Conservation (phyloP, 2,888 invertebrate genomes). For the Pammene fasciana region DNA sequence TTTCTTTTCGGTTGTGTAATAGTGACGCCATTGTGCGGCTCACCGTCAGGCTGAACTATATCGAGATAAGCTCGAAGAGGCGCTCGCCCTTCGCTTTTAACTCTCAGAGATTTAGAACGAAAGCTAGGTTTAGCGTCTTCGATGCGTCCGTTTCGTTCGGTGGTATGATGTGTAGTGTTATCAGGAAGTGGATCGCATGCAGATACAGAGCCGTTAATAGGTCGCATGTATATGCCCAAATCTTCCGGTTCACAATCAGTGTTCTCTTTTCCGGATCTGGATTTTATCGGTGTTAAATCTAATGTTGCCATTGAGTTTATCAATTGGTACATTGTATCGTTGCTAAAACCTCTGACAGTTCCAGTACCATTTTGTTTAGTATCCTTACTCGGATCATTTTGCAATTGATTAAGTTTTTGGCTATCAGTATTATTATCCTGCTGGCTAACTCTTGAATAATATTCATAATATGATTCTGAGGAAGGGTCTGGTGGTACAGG, state of each 20-base stretch:
- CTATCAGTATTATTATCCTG: conserved; percentile 79
- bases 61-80: conserved; percentile 75
- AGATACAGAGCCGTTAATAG: conserved; percentile 74
- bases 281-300: conserved; percentile 72
- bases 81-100: conserved; percentile 79
- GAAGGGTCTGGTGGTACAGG: conserved; percentile 76
- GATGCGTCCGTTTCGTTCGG: conserved; percentile 72
- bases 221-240: conserved; percentile 76
- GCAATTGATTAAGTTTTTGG: conserved; percentile 74
- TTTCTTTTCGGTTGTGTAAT: conserved; percentile 81
- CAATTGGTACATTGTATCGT: conserved; percentile 72
- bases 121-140: conserved; percentile 76
- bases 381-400: conserved; percentile 68
- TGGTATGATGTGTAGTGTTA: conserved; percentile 69
- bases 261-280: conserved; percentile 67
- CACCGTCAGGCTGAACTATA: conserved; percentile 60
- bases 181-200: conserved; percentile 77
- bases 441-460: conserved; percentile 79
- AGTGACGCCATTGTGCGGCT: conserved; percentile 72
- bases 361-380: conserved; percentile 48
- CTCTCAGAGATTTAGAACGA: conserved; percentile 81
- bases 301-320: conserved; percentile 79
- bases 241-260: conserved; percentile 75
- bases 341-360: conserved; percentile 52
- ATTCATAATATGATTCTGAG: conserved; percentile 80